Base-by-base conservation (phyloP, 2,797 vertebrate species). In the Galaxias olidus region DNA sequence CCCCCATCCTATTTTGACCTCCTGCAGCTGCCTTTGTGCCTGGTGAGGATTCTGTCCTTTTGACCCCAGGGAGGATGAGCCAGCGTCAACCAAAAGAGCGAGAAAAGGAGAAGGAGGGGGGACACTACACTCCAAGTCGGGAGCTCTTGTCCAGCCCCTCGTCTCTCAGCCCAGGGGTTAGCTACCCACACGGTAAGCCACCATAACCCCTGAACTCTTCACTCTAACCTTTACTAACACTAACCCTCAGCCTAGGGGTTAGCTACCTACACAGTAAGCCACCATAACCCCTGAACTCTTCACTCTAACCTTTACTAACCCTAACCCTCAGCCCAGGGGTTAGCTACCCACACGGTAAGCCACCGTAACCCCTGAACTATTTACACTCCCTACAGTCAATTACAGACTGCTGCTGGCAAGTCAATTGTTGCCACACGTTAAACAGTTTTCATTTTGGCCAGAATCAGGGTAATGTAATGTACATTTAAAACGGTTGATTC, bases 41-140 rank as follows among this genome's bases (percentile, higher is more conserved):
- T 75, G 84, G 88, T 58, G 96, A 98, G 88, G 96, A 98, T 74
- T 79, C 89, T 67, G 83, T 92, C 73, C 89, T 91, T 88, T 77
- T 94, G 88, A 96, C 93, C 68, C 91, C 95, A 77, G 93, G 89
- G 86, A 99, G 93, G 86, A 98, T 99, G 96, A 98, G 89, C 90
- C 97, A 98, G 76, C 94, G 95, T 56, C 95, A 94, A 83, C 94
- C 85, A 58, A 98, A 94, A 85, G 89, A 89, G 69, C 73, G 79
- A 12, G 61, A 63, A 19, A 63, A 46, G 52, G 87, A 92, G 68
- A 98, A 94, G 88, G 96, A 99, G 83, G 81, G 83, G 11, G 87
- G 89, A 57, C 93, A 92, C 73, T 93, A 93, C 66, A 93, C 93
- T 4, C 95, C 94, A 78, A 94, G 83, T 90, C 95, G 93, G 90